Base-by-base conservation (phyloP, 2,797 vertebrate genomes). In the Myiotriccus ornatus region DNA sequence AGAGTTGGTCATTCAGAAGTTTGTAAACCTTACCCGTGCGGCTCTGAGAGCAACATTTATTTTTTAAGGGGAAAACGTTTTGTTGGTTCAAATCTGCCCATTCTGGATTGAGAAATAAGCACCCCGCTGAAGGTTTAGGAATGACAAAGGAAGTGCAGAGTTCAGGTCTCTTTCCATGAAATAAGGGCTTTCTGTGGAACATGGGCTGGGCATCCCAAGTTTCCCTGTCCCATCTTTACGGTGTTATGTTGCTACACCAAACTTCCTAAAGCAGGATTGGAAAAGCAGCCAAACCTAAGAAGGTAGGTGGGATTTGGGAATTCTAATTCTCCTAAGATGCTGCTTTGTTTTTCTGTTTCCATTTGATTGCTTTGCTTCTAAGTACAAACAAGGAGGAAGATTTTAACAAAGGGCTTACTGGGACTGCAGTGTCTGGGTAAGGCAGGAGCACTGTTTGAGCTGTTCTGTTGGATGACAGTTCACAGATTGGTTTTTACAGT, bases 301-400 rank as follows among this genome's bases (percentile, higher is more conserved):
- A 67, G 70, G n/a, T 50, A 43, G 69, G 65, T 84, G 27, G 52
- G 22, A 28, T 89, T 55, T 81, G 69, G 87, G 34, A 86, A 59
- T 84, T 71, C 22, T 59, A 22, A 53, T 84, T 89, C 77, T 79
- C 34, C 55, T 82, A 43, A 87, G 49, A 39, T 86, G 67, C 74
- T 86, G 68, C 65, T 90, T 93, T 88, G 68, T 87, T 91, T 83
- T 87, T 49, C 73, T 84, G 34, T 76, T 95, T 52, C 62, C 65
- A 34, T 88, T 92, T 84, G 63, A 76, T 90, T 3, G 5, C 44
- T 84, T 94, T 84, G 77, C 64, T 74, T 64, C 16, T 30, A 44
- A 81, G 59, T 88, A 41, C 73, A 71, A 93, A 47, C 59, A 86
- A 74, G 56, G 63, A 82, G 70, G 74, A 81, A 59, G 62, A 84